A percentile compares a stretch with the other conserved stretches of the same genome.
These are phyloP conservation scores for Zaprionus camerounensis DNA, from an alignment of 1,140 invertebrate species.

Conservation along the genomic window DNA sequence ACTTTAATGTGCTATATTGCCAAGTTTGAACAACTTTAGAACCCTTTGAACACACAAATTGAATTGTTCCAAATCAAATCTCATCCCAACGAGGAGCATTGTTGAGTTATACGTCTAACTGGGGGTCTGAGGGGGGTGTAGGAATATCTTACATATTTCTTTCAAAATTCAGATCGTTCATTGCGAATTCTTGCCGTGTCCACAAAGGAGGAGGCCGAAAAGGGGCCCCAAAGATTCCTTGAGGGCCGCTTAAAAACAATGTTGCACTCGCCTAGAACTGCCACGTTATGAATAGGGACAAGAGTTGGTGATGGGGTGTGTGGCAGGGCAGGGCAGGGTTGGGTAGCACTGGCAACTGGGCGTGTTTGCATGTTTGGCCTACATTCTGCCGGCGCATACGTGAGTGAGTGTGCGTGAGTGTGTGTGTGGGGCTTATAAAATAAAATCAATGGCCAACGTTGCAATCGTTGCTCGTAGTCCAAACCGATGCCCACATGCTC, in stretches of 20 bases:
- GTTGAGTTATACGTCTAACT: no score
- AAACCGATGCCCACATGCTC: conserved; percentile 30
- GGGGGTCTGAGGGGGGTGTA: no score
- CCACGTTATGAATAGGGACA: not conserved
- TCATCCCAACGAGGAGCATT: no score
- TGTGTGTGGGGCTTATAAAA: conserved; percentile 64
- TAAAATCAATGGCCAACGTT: conserved; percentile 77
- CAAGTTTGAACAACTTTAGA: no score
- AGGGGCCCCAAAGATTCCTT: conserved; percentile 37
- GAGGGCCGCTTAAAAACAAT: conserved; percentile 46
- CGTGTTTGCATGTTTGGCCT: conserved; percentile 57
- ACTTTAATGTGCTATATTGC: no score
- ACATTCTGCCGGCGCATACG: conserved; percentile 50
- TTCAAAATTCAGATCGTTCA: conserved; percentile 1
- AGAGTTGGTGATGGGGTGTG: not conserved
- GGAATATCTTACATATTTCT: not conserved
- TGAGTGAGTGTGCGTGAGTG: conserved; percentile 23
- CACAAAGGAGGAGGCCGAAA: not conserved
- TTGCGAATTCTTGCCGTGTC: conserved; percentile 3
- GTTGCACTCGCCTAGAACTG: conserved; percentile 25
- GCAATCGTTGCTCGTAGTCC: conserved; percentile 61
- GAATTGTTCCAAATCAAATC: no score
- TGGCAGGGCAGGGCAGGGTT: not conserved
- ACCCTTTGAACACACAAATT: no score
- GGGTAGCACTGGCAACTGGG: conserved; percentile 29